Conservation (phyloP, 2,888 invertebrate genomes). For the Phania funesta region DNA sequence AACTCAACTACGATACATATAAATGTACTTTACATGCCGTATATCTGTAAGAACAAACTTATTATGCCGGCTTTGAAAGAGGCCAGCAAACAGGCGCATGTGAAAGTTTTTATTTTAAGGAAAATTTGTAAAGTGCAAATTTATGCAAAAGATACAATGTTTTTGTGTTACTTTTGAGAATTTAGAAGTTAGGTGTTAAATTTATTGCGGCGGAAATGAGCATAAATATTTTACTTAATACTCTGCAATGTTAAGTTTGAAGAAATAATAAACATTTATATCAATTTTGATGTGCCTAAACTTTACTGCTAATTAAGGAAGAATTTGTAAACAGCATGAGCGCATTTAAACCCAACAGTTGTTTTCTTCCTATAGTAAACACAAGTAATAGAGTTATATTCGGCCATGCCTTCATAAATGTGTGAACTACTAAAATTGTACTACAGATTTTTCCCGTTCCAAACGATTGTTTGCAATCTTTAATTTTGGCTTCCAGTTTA, state of each 20-base stretch:
- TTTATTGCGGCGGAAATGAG: conserved; percentile 56
- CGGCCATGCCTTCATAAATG: too few relatives aligned
- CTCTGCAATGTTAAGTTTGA: background rate
- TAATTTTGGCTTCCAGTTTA: too few relatives aligned
- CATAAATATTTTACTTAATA: conserved; percentile 29
- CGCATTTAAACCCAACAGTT: too few relatives aligned
- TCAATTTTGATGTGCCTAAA: too few relatives aligned
- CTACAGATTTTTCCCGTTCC: too few relatives aligned
- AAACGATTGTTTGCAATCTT: too few relatives aligned
- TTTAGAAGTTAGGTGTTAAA: conserved; percentile 52
- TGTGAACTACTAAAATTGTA: too few relatives aligned
- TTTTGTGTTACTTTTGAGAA: conserved; percentile 11
- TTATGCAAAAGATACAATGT: conserved; percentile 49
- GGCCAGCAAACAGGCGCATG: conserved; percentile 1
- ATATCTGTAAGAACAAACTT: conserved; percentile 30
- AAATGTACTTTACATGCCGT: conserved; percentile 1
- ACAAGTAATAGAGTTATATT: too few relatives aligned
- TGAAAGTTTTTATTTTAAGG: conserved; percentile 33
- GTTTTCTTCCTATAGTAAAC: too few relatives aligned
- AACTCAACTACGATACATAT: conserved; percentile 18
- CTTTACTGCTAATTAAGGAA: too few relatives aligned
- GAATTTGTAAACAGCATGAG: too few relatives aligned
- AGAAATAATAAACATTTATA: background rate
- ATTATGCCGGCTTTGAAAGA: conserved; percentile 32
- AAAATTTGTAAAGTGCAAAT: conserved; percentile 63